Evolutionary conservation across 2,797 vertebrate genomes (phyloP).

Genomic region (Anabas testudineus): DNA sequence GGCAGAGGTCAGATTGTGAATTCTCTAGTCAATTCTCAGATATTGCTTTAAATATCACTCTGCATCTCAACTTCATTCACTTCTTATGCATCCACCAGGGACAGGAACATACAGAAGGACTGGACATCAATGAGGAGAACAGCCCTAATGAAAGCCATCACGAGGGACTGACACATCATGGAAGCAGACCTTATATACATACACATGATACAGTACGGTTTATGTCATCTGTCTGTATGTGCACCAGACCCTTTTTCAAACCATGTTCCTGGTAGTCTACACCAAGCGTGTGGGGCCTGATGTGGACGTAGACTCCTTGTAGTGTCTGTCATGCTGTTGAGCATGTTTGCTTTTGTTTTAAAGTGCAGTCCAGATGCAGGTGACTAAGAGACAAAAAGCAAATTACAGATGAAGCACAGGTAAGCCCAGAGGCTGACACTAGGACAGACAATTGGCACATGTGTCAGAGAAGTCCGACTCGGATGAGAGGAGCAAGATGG

Average conservation of each 20-base stretch:
- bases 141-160: conserved; percentile 49
- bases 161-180: conserved; percentile 33
- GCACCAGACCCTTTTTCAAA: conserved; percentile 29
- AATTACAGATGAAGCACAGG: conserved; percentile 49
- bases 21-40: conserved; percentile 20
- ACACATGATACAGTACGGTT: conserved; percentile 48
- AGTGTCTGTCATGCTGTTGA: conserved; percentile 45
- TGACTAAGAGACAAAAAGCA: conserved; percentile 69
- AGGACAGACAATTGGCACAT: conserved; percentile 74
- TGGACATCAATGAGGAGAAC: conserved; percentile 13
- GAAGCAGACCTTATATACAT: conserved; percentile 47
- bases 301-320: conserved; percentile 29
- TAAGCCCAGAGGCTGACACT: conserved; percentile 36
- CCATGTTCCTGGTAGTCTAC: conserved; percentile 5
- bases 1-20: conserved; percentile 28
- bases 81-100: conserved; percentile 42
- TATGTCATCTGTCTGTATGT: conserved; percentile 39
- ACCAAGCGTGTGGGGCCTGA: conserved; percentile 6
- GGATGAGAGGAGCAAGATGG: conserved; percentile 24
- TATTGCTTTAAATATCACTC: conserved; percentile 58
- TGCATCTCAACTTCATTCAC: conserved; percentile 32
- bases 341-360: conserved; percentile 75
- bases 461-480: conserved; percentile 53
- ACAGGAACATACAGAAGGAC: conserved; percentile 28
- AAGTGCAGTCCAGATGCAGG: conserved; percentile 88